A percentile compares a stretch with the other conserved stretches of the same genome.
Evolutionary conservation across 2,797 vertebrate species (phyloP).

Genomic region (Eleutherodactylus coqui): DNA sequence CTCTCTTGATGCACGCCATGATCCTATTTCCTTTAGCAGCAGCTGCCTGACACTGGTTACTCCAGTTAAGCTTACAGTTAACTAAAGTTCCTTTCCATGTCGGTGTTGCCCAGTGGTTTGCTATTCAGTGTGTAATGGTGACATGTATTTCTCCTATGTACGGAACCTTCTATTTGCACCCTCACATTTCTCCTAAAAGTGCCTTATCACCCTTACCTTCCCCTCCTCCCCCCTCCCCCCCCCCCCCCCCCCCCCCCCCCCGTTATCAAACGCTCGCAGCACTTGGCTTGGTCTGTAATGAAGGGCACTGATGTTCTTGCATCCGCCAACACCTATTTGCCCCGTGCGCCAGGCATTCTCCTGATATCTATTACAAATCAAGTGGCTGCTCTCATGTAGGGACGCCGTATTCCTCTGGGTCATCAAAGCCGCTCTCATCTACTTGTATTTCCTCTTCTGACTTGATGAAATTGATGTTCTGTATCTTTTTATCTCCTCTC

Average conservation of each 20-base stretch:
- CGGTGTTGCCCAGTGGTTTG: too few relatives aligned
- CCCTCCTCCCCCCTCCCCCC: too few relatives aligned
- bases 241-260: too few relatives aligned
- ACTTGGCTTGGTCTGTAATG: slow-evolving; percentile 11
- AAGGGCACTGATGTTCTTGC: slow-evolving; percentile 1
- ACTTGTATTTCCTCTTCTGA: not conserved
- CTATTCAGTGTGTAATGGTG: too few relatives aligned
- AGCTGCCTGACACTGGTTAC: too few relatives aligned
- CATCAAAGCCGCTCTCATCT: not conserved
- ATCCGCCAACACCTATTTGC: slow-evolving; percentile 25
- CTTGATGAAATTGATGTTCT: not conserved
- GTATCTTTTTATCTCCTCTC: not conserved
- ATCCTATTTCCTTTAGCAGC: too few relatives aligned
- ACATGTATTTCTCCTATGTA: not conserved
- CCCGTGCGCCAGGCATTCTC: slow-evolving; percentile 9
- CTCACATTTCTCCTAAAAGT: not conserved
- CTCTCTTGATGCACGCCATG: too few relatives aligned
- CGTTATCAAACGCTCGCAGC: slow-evolving; percentile 18
- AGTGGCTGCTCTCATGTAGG: slow-evolving; percentile 1
- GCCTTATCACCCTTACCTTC: not conserved
- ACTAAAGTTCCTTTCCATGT: too few relatives aligned
- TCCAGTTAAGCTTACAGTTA: too few relatives aligned
- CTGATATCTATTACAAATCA: slow-evolving; percentile 21
- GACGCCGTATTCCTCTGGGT: not conserved
- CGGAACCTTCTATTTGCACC: not conserved